Percentiles rank a stretch among this genome's conserved stretches.
phyloP scores from a whole-genome alignment of 2,797 vertebrate genomes.

The Lacerta bilineata region DNA sequence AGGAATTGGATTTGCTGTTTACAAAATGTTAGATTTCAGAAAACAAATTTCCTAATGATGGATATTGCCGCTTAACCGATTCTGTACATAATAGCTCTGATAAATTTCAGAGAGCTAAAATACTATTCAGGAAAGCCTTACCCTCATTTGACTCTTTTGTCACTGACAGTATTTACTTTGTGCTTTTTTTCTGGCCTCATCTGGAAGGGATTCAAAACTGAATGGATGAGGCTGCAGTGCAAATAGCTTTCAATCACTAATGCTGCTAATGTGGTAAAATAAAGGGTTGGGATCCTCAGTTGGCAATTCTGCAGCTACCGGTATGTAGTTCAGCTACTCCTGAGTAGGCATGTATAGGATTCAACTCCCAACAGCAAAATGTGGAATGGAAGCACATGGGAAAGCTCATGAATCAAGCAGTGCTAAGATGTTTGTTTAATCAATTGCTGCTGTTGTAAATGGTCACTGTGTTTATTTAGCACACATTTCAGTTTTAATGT shows the following conservation, averaged over 20 bases:
- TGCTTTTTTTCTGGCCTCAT: neutral
- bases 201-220: conserved; percentile 49
- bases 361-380: conserved; percentile 23
- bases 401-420: neutral
- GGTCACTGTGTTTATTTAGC: neutral
- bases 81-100: neutral
- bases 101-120: accelerated
- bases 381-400: conserved; percentile 48
- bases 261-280: conserved; percentile 58
- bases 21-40: neutral
- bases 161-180: neutral
- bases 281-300: neutral
- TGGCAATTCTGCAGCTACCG: conserved; percentile 3
- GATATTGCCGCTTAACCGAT: neutral
- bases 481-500: neutral
- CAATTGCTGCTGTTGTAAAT: neutral
- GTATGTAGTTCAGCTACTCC: neutral
- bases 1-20: neutral
- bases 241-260: conserved; percentile 16
- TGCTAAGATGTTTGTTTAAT: neutral
- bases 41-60: neutral
- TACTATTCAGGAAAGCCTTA: neutral
- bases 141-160: conserved; percentile 2
- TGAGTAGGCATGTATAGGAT: conserved; percentile 13
- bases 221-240: conserved; percentile 43